These are phyloP conservation scores for Bhutanitis thaidina DNA, from an alignment of 2,888 invertebrate species.

Conservation along the genomic window DNA sequence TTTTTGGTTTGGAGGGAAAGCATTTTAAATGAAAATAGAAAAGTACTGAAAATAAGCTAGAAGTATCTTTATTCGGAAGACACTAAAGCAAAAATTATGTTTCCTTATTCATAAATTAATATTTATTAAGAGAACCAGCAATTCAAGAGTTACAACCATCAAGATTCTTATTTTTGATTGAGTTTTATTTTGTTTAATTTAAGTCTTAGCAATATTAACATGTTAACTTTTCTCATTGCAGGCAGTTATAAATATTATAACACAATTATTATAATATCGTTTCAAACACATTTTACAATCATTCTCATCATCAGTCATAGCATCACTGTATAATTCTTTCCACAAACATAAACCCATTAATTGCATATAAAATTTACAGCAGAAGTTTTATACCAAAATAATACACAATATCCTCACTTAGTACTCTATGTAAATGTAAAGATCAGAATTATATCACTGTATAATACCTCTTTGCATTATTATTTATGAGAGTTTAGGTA, in stretches of 20 bases:
- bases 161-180: background rate
- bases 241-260: no score
- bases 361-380: background rate
- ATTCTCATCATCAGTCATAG: background rate
- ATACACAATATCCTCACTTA: background rate
- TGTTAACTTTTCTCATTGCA: background rate
- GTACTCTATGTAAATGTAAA: background rate
- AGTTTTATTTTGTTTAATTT: background rate
- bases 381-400: background rate
- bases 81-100: background rate
- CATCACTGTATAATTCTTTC: background rate
- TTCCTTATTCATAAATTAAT: background rate
- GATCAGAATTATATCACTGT: background rate
- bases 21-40: no score
- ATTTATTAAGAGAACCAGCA: background rate
- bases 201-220: background rate
- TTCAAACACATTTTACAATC: background rate
- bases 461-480: background rate
- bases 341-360: background rate
- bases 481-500: background rate
- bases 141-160: background rate
- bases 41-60: background rate
- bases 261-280: background rate
- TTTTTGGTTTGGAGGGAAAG: no score
- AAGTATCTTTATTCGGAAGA: constrained; percentile 4